Conservation (phyloP, 1,140 invertebrate genomes). For the Megalopta genalis region DNA sequence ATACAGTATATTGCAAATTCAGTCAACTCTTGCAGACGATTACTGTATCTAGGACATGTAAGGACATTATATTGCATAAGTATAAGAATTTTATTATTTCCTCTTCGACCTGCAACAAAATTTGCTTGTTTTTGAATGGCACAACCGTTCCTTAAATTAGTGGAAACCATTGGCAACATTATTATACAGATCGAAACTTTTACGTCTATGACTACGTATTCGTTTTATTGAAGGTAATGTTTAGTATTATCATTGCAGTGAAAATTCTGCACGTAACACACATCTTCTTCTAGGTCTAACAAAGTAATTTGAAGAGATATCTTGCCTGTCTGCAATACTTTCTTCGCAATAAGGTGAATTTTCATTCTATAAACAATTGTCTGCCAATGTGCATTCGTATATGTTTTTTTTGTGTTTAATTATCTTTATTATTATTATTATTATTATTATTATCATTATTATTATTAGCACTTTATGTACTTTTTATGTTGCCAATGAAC, state of each 20-base stretch:
- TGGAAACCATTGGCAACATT: conserved; percentile 22
- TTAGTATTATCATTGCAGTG: conserved; percentile 14
- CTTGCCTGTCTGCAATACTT: conserved; percentile 57
- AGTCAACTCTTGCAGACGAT: conserved; percentile 33
- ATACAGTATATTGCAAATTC: conserved; percentile 39
- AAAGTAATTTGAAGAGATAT: conserved; percentile 71
- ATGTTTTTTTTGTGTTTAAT: conserved; percentile 4
- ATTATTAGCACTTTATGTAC: conserved; percentile 1
- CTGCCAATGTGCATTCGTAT: not conserved
- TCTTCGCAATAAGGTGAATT: conserved; percentile 52
- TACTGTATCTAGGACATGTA: conserved; percentile 51
- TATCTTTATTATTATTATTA: not conserved
- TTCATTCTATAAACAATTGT: conserved; percentile 35
- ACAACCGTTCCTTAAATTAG: conserved; percentile 7
- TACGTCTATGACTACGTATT: not conserved
- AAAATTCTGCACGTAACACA: conserved; percentile 44
- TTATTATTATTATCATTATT: too few species aligned
- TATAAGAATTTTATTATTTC: conserved; percentile 50
- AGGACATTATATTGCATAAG: conserved; percentile 44
- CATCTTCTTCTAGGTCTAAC: conserved; percentile 71
- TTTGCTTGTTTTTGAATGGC: conserved; percentile 17
- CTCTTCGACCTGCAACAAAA: conserved; percentile 26
- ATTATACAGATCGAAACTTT: conserved; percentile 13
- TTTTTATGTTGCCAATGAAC: conserved; percentile 42
- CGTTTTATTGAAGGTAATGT: conserved; percentile 12